Evolutionary conservation across 2,888 invertebrate species (phyloP).

Genomic region (Hyles lineata): DNA sequence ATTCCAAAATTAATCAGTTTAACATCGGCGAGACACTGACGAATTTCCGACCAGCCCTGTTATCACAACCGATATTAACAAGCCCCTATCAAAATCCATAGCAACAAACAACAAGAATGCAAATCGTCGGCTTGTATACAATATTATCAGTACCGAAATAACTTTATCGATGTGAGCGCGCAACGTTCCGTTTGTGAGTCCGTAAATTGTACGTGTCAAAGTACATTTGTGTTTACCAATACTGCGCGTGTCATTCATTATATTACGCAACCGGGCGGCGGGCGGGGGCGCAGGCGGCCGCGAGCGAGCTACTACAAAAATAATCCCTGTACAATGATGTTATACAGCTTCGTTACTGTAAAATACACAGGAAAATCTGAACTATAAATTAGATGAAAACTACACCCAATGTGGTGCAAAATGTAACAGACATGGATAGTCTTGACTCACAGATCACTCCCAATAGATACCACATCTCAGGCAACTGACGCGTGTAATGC

Average conservation of each 20-base stretch:
- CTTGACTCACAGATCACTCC: too few species aligned
- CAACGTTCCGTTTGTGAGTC: not conserved
- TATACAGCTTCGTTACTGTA: not conserved
- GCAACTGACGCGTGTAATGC: too few species aligned
- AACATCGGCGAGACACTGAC: not conserved
- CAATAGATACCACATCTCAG: too few species aligned
- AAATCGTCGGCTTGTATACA: conserved; percentile 16
- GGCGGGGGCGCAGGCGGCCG: not conserved
- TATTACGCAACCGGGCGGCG: not conserved
- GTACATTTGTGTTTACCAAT: conserved; percentile 48
- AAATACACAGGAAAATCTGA: too few species aligned
- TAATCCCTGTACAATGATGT: not conserved
- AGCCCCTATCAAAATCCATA: conserved; percentile 7
- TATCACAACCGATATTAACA: conserved; percentile 7
- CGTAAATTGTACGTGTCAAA: conserved; percentile 35
- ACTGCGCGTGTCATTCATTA: conserved; percentile 38
- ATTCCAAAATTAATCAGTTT: too few species aligned
- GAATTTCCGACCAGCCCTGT: not conserved
- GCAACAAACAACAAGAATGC: conserved; percentile 13
- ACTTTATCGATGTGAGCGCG: not conserved
- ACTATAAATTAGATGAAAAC: too few species aligned
- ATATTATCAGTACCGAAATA: conserved; percentile 19
- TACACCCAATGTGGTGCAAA: too few species aligned
- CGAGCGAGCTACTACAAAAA: not conserved
- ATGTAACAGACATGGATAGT: too few species aligned